phyloP scores from a whole-genome alignment of 2,797 vertebrate genomes.

The Malacoraja senta region DNA sequence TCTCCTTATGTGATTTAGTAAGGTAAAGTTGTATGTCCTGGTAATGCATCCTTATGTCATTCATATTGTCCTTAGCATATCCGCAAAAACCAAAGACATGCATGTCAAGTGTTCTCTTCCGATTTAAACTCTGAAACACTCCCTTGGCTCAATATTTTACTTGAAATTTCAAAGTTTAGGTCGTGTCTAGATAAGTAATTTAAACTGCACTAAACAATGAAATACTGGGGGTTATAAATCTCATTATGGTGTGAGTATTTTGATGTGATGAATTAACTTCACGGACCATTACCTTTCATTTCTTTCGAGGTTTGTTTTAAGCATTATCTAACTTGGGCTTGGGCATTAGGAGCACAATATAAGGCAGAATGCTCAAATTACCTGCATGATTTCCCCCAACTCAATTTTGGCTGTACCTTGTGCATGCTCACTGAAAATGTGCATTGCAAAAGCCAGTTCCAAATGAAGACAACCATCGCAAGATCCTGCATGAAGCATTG shows the following conservation, averaged over 20 bases:
- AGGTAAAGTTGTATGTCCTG: neutral
- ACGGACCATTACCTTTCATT: neutral
- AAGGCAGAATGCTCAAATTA: neutral
- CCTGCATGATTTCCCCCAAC: neutral
- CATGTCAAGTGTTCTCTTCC: neutral
- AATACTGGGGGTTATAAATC: neutral
- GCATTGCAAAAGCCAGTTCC: neutral
- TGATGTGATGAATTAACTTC: neutral
- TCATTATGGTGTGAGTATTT: constrained; percentile 6
- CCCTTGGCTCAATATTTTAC: neutral
- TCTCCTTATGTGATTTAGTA: neutral
- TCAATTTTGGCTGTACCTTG: neutral
- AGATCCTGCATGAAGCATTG: too few species aligned
- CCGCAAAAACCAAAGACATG: neutral
- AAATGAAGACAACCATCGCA: too few species aligned
- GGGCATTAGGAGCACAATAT: neutral
- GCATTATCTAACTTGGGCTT: neutral
- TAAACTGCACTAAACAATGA: neutral
- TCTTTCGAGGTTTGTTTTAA: neutral
- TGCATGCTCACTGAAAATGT: neutral
- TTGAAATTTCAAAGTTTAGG: neutral
- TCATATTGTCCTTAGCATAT: neutral
- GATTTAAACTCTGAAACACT: neutral
- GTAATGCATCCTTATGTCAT: neutral
- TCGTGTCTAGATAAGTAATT: neutral